Evolutionary conservation across 2,797 vertebrate genomes (phyloP).

Genomic region (Heliangelus exortis): DNA sequence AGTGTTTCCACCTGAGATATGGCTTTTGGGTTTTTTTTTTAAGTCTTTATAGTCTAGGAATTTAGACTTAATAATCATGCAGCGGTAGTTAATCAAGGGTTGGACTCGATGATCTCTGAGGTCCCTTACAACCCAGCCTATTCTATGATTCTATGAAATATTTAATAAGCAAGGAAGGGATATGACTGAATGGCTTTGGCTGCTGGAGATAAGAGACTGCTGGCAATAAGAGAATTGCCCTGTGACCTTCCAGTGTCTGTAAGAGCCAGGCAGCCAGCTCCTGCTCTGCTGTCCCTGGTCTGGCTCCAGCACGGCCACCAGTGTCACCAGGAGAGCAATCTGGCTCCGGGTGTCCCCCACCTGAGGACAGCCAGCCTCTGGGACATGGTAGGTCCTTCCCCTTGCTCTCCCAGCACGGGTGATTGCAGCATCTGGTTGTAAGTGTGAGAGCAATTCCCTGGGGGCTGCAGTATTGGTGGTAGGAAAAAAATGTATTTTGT

Average conservation of each 20-base stretch:
- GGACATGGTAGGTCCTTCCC: background rate
- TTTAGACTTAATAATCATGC: background rate
- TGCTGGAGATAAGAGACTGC: too few relatives aligned
- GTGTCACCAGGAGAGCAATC: background rate
- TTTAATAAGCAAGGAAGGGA: background rate
- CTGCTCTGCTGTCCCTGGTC: background rate
- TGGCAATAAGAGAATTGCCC: background rate
- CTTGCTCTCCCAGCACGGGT: accelerated
- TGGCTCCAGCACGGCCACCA: background rate
- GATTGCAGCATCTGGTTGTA: constrained; percentile 62
- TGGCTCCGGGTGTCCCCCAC: accelerated
- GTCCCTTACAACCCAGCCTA: too few relatives aligned
- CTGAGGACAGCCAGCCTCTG: background rate
- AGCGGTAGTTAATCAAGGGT: too few relatives aligned
- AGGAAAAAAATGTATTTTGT: constrained; percentile 6
- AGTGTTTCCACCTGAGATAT: background rate
- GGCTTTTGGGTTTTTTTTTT: background rate
- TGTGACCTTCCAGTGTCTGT: background rate
- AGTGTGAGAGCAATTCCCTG: constrained; percentile 67
- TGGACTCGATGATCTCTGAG: too few relatives aligned
- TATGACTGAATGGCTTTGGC: background rate
- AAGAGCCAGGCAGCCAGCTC: background rate
- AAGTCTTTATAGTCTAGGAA: background rate
- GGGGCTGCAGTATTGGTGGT: background rate
- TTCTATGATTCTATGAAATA: too few relatives aligned